phyloP scores from a whole-genome alignment of 2,113 vertebrate genomes.

The Scomber scombrus region DNA sequence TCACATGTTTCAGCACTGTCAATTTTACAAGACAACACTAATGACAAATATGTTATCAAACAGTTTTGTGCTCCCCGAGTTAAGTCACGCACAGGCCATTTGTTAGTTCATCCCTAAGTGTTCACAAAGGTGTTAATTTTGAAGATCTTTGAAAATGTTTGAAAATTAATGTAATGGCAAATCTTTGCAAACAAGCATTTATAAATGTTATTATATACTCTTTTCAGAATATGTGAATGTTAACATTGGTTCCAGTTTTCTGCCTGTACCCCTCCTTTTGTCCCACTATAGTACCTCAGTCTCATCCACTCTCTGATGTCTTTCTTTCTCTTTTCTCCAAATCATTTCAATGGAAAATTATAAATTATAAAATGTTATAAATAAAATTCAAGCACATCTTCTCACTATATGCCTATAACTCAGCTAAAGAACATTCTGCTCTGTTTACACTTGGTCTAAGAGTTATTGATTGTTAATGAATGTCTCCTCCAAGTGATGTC shows the following conservation, averaged over 20 bases:
- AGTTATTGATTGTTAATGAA: slow-evolving; percentile 67
- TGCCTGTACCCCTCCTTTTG: background rate
- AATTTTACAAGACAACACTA: background rate
- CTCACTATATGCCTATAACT: background rate
- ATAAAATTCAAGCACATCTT: background rate
- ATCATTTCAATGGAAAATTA: background rate
- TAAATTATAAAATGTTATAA: too few species aligned
- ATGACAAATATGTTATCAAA: background rate
- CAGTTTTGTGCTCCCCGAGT: background rate
- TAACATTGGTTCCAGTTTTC: background rate
- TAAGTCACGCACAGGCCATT: background rate
- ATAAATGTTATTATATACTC: background rate
- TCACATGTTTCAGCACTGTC: background rate
- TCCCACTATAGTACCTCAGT: background rate
- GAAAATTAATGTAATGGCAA: background rate
- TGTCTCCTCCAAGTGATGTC: slow-evolving; percentile 53
- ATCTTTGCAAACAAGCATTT: background rate
- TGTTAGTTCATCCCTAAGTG: background rate
- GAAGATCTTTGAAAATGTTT: background rate
- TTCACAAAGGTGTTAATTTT: background rate
- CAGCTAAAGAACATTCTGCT: background rate
- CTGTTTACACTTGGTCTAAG: slow-evolving; percentile 31
- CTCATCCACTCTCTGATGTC: background rate
- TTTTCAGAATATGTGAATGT: background rate
- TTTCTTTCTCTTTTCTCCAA: background rate